Base-by-base conservation (phyloP, 2,113 vertebrate genomes). In the Alethe castanea region DNA sequence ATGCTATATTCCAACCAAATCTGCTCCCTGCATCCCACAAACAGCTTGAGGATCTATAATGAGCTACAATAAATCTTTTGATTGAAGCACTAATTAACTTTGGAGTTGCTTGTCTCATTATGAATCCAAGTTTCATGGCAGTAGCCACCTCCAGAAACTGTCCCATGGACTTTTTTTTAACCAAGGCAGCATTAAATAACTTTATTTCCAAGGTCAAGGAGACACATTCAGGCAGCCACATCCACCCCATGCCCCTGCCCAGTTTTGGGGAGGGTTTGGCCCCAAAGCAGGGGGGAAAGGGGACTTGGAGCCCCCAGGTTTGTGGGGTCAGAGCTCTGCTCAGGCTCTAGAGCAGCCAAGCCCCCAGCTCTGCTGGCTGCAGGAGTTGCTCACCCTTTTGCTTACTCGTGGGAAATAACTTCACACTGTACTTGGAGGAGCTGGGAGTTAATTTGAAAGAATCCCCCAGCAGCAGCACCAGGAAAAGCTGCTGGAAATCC, bases 21-120 rank as follows among this genome's bases (percentile, higher is more conserved):
- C 94, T 96, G 92, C 90, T 96, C 82, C 85, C 56, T 83, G 79
- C 72, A 92, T 93, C 92, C 93, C 45, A 18, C 92, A 81, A 96
- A 92, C 94, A 96, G 94, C 95, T 97, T 96, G 95, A 88, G 76
- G 74, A 79, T 94, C 95, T 96, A 82, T 96, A 96, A 96, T 12
- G 81, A 96, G 92, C 94, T 73, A 77, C 92, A 92, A 96, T 90
- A 94, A 95, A 90, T 91, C 94, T 83, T 80, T n/a, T 81, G 19
- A 94, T 64, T 92, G 93, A 95, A 94, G 72, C 67, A 92, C 93
- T 95, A 97, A 92, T 96, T 96, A 96, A 93, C 88, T 94, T 87
- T 66, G 76, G 85, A 90, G 90, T 44, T 96, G 64, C 59, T 88
- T 90, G 71, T 85, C 91, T 95, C 31, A 2, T 89, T 93, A 92